These are phyloP conservation scores for Drosophila nigromelanica DNA, from an alignment of 1,140 invertebrate species.

Conservation along the genomic window DNA sequence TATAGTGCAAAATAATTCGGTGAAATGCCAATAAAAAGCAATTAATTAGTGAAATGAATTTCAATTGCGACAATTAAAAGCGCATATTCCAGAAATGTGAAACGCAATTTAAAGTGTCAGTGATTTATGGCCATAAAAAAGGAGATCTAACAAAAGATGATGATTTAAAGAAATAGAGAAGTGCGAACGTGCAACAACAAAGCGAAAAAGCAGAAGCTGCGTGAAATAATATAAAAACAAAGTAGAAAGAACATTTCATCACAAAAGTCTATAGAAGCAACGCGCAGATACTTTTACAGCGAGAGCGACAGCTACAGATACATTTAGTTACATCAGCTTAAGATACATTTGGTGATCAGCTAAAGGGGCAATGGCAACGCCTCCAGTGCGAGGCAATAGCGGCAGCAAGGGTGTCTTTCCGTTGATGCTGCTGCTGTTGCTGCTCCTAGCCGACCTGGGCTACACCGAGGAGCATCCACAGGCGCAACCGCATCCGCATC, in stretches of 20 bases:
- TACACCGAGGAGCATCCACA: constrained; percentile 20
- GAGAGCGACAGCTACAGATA: constrained; percentile 5
- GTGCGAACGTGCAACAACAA: constrained; percentile 7
- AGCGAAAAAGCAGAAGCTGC: background rate
- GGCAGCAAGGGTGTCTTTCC: constrained; percentile 16
- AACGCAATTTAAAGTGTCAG: constrained; percentile 16
- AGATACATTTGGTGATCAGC: constrained; percentile 4
- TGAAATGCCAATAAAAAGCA: background rate
- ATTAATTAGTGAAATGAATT: constrained; percentile 18
- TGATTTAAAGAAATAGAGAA: constrained; percentile 30
- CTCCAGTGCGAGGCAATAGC: background rate
- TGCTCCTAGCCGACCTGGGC: constrained; percentile 11
- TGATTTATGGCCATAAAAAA: constrained; percentile 31
- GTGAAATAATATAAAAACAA: constrained; percentile 25
- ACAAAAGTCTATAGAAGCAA: constrained; percentile 15
- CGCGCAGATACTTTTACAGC: background rate
- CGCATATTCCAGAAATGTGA: constrained; percentile 7
- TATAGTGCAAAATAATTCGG: background rate
- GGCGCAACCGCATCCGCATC: constrained; percentile 20
- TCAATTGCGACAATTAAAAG: constrained; percentile 30
- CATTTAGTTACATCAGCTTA: background rate
- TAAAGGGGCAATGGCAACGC: constrained; percentile 15
- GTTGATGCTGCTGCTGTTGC: constrained; percentile 21
- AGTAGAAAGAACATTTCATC: background rate
- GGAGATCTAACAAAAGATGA: constrained; percentile 41